Base-by-base conservation (phyloP, 2,888 invertebrate species). In the Salpingus planirostris region DNA sequence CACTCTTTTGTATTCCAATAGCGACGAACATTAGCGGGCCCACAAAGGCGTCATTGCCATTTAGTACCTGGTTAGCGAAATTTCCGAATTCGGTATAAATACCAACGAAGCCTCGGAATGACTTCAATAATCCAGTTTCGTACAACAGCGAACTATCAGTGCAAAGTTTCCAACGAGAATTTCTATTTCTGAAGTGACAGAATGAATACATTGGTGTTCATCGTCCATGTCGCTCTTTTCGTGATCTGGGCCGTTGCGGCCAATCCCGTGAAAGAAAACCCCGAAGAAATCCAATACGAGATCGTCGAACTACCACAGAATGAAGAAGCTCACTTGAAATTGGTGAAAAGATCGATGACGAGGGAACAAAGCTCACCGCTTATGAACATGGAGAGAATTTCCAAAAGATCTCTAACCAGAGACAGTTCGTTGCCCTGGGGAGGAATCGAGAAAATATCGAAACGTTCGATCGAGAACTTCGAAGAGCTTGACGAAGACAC, bases 31-130 rank as follows among this genome's bases (percentile, higher is more conserved):
- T 34, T 31, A 25, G 29, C 15, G 34, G 28, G 28, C 22, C 34
- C 18, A 21, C n/a, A 38, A 31, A 22, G 29, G 31, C 38, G 38
- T 38, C 38, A 38, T 34, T 38, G 31, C 38, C 26, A 34, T 31
- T 38, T 38, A 38, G 38, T 34, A 22, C 26, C 21, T 24, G 34
- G n/a, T 38, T 38, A 38, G 29, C 38, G 18, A 34, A 38, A 31
- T 24, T n/a, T n/a, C 27, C 21, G 13, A 13, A n/a, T 13, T 13
- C 21, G n/a, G 12, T 34, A 38, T 38, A 38, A 34, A 38, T n/a
- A n/a, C n/a, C n/a, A n/a, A n/a, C n/a, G n/a, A n/a, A n/a, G n/a
- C n/a, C n/a, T n/a, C n/a, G n/a, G n/a, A n/a, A n/a, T n/a, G n/a
- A n/a, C n/a, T n/a, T n/a, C n/a, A n/a, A n/a, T n/a, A n/a, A n/a